These are phyloP conservation scores for Hydropotes inermis DNA, from an alignment of 2,113 vertebrate species.

Conservation along the genomic window DNA sequence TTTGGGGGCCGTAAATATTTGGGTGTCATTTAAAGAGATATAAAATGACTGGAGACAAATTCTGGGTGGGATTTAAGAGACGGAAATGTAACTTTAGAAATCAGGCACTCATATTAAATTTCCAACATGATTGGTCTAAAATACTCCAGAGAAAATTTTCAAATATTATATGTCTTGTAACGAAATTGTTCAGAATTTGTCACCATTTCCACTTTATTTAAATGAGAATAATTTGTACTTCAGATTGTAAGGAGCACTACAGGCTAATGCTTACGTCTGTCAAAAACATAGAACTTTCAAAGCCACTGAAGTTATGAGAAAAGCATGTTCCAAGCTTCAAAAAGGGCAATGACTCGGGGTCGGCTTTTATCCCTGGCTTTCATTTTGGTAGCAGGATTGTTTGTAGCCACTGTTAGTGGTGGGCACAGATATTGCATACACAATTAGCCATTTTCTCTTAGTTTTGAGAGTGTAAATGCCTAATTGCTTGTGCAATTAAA, in stretches of 20 bases:
- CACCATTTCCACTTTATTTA: conserved; percentile 64
- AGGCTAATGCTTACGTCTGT: conserved; percentile 49
- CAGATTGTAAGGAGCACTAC: conserved; percentile 53
- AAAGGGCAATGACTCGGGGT: conserved; percentile 14
- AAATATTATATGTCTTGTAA: conserved; percentile 66
- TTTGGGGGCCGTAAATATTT: conserved; percentile 63
- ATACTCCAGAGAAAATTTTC: conserved; percentile 64
- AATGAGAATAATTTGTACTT: conserved; percentile 69
- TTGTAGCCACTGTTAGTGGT: conserved; percentile 51
- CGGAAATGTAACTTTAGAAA: conserved; percentile 42
- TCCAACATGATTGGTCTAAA: conserved; percentile 40
- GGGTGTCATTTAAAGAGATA: conserved; percentile 43
- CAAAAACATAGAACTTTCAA: conserved; percentile 57
- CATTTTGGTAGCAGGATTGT: conserved; percentile 19
- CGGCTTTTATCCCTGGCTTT: conserved; percentile 5
- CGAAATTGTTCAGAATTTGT: conserved; percentile 59
- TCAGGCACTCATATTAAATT: conserved; percentile 51
- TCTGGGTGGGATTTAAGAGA: conserved; percentile 44
- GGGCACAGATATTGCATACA: conserved; percentile 66
- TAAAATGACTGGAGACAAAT: conserved; percentile 52
- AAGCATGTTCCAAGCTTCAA: conserved; percentile 35
- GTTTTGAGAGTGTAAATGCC: conserved; percentile 65
- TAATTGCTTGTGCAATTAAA: conserved; percentile 74
- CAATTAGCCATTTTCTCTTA: conserved; percentile 70
- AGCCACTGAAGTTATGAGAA: conserved; percentile 50